Evolutionary conservation across 2,888 invertebrate genomes (phyloP), one percentile per base, ranked within the genome.

Genomic region (Oscheius sp.): DNA sequence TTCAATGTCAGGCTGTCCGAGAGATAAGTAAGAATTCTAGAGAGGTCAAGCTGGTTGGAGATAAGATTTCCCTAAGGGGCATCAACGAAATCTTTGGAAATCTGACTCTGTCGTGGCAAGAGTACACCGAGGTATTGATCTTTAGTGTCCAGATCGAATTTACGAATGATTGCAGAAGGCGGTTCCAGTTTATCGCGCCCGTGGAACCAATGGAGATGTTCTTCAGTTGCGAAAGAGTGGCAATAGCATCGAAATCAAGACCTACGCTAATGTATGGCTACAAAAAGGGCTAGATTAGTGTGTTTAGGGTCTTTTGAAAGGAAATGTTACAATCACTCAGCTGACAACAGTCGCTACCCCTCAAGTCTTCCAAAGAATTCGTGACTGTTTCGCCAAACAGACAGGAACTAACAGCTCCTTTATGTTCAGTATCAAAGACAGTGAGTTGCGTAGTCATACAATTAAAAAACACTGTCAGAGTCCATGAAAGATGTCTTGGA

Each of bases 381-480:
- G 68, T 11, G 68, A 68, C 21, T 68, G 68, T 53, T 68, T 33
- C 10, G 68, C 68, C 55, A 33, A 37, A 2, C 55, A 68, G 42
- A 11, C 5, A 10, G 53, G 13, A 9, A 9, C 55, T 32, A 55
- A 32, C 37, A 53, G 32, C 21, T 68, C 53, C 42, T 68, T 35
- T 35, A 47, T 37, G 7, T 72, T 72, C 35, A 35, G 51, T 21
- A 35, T 72, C 35, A 72, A 60, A 48, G 50, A 62, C 37, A 35
- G 71, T 72, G 10, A 62, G 71, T 70, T 21, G 50, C 47, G 32
- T 5, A 35, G 2, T 51, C 42, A 35, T 66, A 11, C 2, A 47
- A n/a, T 51, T 35, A 10, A 29, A 55, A 32, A 32, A 50, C 37
- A 2, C 1, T 53, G 51, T 55, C 35, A 74, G 74, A 74, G 29